Percentiles rank a stretch among this genome's conserved stretches.
Conservation (phyloP, 30 jellyfish, hydroid and myxozoan genomes). For the Aurelia aurita region DNA sequence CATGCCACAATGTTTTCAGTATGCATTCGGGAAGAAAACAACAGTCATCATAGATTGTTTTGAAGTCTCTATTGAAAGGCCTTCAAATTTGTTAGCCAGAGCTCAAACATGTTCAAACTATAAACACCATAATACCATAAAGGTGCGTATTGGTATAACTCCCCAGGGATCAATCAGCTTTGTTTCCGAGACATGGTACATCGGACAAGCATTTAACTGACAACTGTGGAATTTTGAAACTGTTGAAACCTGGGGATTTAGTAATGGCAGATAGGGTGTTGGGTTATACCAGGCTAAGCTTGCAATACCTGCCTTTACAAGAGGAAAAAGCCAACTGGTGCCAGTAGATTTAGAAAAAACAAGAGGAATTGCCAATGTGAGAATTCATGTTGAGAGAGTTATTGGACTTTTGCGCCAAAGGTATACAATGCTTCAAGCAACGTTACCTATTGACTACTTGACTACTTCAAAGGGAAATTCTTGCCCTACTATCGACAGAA, state of each 20-base stretch:
- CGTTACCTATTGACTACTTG: conserved; percentile 61
- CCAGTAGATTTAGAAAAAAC: conserved; percentile 47
- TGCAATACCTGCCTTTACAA: conserved; percentile 66
- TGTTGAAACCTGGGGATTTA: conserved; percentile 38
- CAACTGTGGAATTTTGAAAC: conserved; percentile 42
- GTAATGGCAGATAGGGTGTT: conserved; percentile 52
- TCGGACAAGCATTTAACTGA: conserved; percentile 62
- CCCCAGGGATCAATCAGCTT: conserved; percentile 66
- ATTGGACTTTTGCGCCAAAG: conserved; percentile 69
- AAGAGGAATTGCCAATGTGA: conserved; percentile 63
- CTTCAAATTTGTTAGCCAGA: conserved; percentile 56
- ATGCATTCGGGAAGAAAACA: conserved; percentile 54
- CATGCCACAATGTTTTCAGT: conserved; percentile 66
- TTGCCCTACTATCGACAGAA: conserved; percentile 53
- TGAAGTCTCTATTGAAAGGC: conserved; percentile 53
- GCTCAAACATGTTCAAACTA: conserved; percentile 46
- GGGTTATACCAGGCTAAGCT: conserved; percentile 48
- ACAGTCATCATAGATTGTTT: conserved; percentile 52
- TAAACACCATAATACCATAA: conserved; percentile 48
- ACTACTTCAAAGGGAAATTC: conserved; percentile 43
- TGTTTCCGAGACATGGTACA: conserved; percentile 70
- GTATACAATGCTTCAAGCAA: conserved; percentile 53
- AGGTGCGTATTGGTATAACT: conserved; percentile 57
- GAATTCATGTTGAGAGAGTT: conserved; percentile 59
- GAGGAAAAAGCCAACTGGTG: conserved; percentile 52